phyloP scores from a whole-genome alignment of 2,888 invertebrate genomes.

The Agrypnus murinus region DNA sequence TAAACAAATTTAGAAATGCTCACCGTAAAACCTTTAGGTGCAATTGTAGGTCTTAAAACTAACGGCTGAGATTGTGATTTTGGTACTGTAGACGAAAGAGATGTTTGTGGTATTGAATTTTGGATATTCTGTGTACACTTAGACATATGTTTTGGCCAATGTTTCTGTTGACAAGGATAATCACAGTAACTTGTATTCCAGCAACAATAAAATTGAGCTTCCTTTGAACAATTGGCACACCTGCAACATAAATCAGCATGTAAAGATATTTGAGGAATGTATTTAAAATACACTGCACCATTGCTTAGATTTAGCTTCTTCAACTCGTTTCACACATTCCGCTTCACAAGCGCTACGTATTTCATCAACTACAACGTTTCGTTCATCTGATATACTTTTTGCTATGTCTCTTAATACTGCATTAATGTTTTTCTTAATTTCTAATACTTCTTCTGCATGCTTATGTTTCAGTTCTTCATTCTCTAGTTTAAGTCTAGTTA shows the following conservation, averaged over 20 bases:
- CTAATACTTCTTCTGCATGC: conserved; percentile 84
- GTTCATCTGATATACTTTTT: conserved; percentile 73
- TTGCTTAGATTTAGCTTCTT: conserved; percentile 89
- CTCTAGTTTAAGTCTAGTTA: conserved; percentile 78
- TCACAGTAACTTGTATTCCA: conserved; percentile 98
- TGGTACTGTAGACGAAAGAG: neutral
- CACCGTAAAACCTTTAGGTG: conserved; percentile 55
- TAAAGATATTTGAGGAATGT: no score
- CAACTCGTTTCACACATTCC: conserved; percentile 82
- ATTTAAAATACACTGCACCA: conserved; percentile 74
- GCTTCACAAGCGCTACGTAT: conserved; percentile 78
- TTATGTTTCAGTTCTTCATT: conserved; percentile 82
- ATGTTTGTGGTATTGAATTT: conserved; percentile 44
- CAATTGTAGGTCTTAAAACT: conserved; percentile 45
- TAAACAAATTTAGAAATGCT: neutral
- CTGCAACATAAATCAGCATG: conserved; percentile 67
- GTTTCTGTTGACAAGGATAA: conserved; percentile 89
- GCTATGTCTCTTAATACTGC: conserved; percentile 68
- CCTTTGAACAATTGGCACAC: conserved; percentile 90
- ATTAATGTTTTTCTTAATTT: conserved; percentile 70
- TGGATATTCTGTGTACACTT: conserved; percentile 73
- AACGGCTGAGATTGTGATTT: conserved; percentile 38
- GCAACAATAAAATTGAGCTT: conserved; percentile 95
- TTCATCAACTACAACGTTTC: conserved; percentile 78
- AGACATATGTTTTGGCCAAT: conserved; percentile 86